Evolutionary conservation across 2,113 vertebrate species (phyloP), one percentile per base, ranked within the genome.

Genomic region (Okapia johnstoni): DNA sequence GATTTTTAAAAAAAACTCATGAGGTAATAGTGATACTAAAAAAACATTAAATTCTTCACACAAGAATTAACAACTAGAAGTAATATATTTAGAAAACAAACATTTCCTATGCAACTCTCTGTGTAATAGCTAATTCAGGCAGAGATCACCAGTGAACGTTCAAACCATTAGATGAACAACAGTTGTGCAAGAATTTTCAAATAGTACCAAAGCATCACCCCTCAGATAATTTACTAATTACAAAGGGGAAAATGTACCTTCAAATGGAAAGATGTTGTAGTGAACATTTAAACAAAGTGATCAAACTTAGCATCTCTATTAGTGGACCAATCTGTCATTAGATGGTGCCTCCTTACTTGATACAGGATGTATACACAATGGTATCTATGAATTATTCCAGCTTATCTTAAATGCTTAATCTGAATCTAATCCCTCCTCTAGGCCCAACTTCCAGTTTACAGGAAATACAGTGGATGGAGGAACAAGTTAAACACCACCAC

Each of bases 141-240:
- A 87, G 90, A 26, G 26, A 94, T 93, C 33, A 89, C 26, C 55
- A 93, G 40, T 93, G 48, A 94, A 86, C 83, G 19, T 14, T 94
- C 16, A 90, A 96, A 92, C 54, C 30, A 93, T n/a, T 40, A 87
- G n/a, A 43, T 40, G 30, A 93, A 46, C 36, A 87, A 80, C 26
- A 86, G 46, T 21, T 88, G 57, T 63, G 36, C 36, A 84, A 93
- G 15, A 40, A 66, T 77, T 85, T 66, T 96, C 33, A 11, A 26
- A 95, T 58, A 40, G 55, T 90, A 81, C 28, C 16, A 90, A 96
- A 90, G 21, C 16, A 96, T 73, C 52, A 73, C 21, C 40, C 50
- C 43, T 58, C n/a, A 89, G 23, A 40, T 60, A 46, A 96, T 25
- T 94, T 96, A 92, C n/a, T 81, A 92, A 96, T 81, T 89, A 88